Conservation (phyloP, 2,888 invertebrate genomes). For the Elmis aenea region DNA sequence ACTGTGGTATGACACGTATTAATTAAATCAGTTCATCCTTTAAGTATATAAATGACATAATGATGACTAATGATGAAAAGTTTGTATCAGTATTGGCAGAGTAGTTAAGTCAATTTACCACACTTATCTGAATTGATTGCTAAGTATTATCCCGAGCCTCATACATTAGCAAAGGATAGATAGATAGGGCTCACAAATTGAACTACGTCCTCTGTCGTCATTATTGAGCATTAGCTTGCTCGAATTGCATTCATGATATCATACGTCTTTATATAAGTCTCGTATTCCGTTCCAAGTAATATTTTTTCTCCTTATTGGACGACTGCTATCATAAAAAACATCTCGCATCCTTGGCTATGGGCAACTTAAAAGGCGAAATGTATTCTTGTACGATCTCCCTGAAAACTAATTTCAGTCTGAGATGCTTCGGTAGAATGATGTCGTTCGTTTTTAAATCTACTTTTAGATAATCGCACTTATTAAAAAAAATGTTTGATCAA, state of each 20-base stretch:
- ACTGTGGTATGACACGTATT: no score
- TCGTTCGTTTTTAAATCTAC: no score
- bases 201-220: conserved; percentile 12
- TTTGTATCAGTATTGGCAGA: conserved; percentile 10
- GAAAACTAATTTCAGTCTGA: no score
- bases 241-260: conserved; percentile 13
- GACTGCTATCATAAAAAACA: no score
- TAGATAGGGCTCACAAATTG: conserved; percentile 13
- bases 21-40: not conserved
- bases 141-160: conserved; percentile 10
- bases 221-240: conserved; percentile 12
- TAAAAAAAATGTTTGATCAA: no score
- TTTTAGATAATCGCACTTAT: no score
- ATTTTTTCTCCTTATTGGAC: conserved; percentile 13
- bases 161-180: conserved; percentile 10
- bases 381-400: no score
- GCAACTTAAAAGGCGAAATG: no score
- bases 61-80: conserved; percentile 13
- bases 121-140: conserved; percentile 7
- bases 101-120: conserved; percentile 8
- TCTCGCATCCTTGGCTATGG: no score
- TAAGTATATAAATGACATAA: conserved; percentile 3
- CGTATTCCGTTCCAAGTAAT: conserved; percentile 10
- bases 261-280: conserved; percentile 15
- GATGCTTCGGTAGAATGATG: no score